These are phyloP conservation scores for Sylvicapra grimmia DNA, from an alignment of 2,113 vertebrate species.

Conservation along the genomic window DNA sequence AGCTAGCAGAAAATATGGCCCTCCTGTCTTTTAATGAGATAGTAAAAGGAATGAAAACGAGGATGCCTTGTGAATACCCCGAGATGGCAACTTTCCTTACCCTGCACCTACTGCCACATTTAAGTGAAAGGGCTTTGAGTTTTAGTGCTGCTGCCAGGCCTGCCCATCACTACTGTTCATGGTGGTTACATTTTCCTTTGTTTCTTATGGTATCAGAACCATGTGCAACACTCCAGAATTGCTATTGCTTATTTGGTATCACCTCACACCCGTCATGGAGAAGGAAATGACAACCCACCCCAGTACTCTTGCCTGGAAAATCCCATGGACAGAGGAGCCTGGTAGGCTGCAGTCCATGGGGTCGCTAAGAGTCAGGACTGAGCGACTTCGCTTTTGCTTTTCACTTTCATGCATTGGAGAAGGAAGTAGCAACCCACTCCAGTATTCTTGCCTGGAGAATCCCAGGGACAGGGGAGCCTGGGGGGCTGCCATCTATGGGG, in stretches of 20 bases:
- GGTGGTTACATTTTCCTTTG: not conserved
- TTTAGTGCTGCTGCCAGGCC: too few relatives aligned
- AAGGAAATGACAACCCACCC: too few relatives aligned
- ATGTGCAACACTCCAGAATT: not conserved
- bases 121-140: not conserved
- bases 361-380: too few relatives aligned
- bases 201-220: not conserved
- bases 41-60: not conserved
- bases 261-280: not conserved
- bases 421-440: too few relatives aligned
- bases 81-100: not conserved
- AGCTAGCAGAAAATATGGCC: not conserved
- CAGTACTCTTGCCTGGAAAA: too few relatives aligned
- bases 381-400: too few relatives aligned
- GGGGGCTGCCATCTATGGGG: too few relatives aligned
- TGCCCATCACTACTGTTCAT: not conserved
- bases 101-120: not conserved
- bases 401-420: too few relatives aligned
- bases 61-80: not conserved
- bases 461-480: too few relatives aligned
- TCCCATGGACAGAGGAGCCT: too few relatives aligned
- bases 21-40: not conserved
- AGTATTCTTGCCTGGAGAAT: too few relatives aligned
- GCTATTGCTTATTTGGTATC: not conserved
- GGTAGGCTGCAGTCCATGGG: too few relatives aligned